These are phyloP conservation scores for Lingula anatina DNA, from an alignment of 2,888 invertebrate genomes.

Conservation along the genomic window DNA sequence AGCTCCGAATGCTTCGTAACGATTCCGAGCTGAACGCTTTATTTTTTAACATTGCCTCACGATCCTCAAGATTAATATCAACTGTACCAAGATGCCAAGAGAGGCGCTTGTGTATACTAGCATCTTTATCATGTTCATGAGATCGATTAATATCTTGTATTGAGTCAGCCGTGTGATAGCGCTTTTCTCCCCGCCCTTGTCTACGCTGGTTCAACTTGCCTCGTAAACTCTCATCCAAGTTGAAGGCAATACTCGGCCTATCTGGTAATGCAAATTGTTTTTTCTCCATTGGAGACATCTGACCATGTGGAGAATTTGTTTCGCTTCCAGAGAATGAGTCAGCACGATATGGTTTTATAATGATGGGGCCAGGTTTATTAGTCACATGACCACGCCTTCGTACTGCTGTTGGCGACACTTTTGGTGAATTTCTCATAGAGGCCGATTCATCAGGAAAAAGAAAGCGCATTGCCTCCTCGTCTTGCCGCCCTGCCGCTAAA, in stretches of 20 bases:
- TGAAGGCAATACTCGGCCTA: background rate
- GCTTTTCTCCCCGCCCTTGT: slow-evolving; percentile 43
- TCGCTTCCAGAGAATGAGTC: slow-evolving; percentile 1
- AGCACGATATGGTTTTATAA: background rate
- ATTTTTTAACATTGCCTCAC: slow-evolving; percentile 25
- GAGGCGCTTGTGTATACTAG: slow-evolving; percentile 60
- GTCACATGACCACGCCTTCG: no score
- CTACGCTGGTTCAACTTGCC: slow-evolving; percentile 42
- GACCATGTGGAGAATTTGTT: slow-evolving; percentile 15
- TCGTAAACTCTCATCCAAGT: slow-evolving; percentile 28
- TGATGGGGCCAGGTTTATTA: no score
- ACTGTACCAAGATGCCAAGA: slow-evolving; percentile 60
- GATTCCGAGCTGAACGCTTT: slow-evolving; percentile 51
- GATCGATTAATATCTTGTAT: slow-evolving; percentile 60
- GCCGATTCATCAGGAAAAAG: no score
- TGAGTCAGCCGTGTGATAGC: slow-evolving; percentile 65
- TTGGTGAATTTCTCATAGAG: no score
- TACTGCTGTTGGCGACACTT: no score
- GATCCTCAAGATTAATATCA: slow-evolving; percentile 26
- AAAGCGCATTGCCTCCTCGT: no score
- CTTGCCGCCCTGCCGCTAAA: no score
- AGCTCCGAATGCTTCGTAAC: slow-evolving; percentile 51
- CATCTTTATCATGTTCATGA: slow-evolving; percentile 27
- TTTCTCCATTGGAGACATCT: no score
- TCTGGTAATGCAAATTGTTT: background rate